These are phyloP conservation scores for Leptopilina myrica DNA, from an alignment of 2,888 invertebrate species.

Conservation along the genomic window DNA sequence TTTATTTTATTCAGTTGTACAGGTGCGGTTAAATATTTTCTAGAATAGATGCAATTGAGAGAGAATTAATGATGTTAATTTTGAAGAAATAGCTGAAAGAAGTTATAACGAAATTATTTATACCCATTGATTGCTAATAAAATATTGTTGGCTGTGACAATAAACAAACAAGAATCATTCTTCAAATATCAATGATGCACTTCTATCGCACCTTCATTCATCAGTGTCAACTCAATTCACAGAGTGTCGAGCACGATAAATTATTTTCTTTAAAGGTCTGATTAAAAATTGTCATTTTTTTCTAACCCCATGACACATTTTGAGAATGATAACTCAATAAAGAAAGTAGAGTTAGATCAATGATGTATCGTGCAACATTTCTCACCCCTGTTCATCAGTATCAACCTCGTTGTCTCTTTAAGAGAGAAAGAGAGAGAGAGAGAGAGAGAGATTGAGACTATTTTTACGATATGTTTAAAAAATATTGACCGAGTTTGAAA, in stretches of 20 bases:
- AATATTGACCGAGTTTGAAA: slow-evolving; percentile 19
- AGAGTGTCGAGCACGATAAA: not conserved
- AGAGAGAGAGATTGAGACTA: not conserved
- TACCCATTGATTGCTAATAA: not conserved
- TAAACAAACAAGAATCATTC: slow-evolving; percentile 9
- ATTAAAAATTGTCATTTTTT: not conserved
- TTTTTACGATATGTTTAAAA: not conserved
- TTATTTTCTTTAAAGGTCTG: not conserved
- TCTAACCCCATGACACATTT: not conserved
- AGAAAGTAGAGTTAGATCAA: slow-evolving; percentile 15
- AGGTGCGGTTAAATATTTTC: too few relatives aligned
- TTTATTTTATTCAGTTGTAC: too few relatives aligned
- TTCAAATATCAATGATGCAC: slow-evolving; percentile 11
- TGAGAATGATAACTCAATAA: slow-evolving; percentile 12
- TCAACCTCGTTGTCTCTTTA: slow-evolving; percentile 23
- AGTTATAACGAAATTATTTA: not conserved
- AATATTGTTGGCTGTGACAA: not conserved
- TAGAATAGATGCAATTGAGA: too few relatives aligned
- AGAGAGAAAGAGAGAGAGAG: too few relatives aligned
- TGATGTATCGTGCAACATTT: slow-evolving; percentile 10
- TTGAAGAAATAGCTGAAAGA: not conserved
- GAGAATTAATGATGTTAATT: too few relatives aligned
- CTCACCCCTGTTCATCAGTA: slow-evolving; percentile 29
- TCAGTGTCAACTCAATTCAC: slow-evolving; percentile 8
- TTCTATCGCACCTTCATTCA: slow-evolving; percentile 2